Conservation (phyloP, 2,113 vertebrate genomes). For the Phylloscopus trochilus region DNA sequence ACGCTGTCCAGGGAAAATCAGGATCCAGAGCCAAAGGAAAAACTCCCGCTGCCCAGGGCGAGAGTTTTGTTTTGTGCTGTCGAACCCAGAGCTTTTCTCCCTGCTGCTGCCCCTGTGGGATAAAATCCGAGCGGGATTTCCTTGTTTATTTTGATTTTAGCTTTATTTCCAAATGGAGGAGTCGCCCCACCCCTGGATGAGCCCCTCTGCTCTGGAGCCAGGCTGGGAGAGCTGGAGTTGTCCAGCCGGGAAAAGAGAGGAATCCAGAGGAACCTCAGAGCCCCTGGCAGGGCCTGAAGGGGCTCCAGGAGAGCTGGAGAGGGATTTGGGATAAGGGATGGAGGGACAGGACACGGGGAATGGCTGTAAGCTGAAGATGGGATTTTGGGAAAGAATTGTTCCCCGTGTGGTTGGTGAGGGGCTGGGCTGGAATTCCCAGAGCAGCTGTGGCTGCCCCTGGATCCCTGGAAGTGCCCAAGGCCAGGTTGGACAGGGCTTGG, state of each 20-base stretch:
- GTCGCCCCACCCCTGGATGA: background rate
- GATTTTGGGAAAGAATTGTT: background rate
- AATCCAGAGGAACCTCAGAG: background rate
- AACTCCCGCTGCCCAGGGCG: background rate
- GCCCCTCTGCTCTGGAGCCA: background rate
- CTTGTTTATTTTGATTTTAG: background rate
- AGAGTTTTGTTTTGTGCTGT: background rate
- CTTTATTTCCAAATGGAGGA: background rate
- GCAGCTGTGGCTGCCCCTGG: background rate
- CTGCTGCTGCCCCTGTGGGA: background rate
- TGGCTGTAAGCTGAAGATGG: background rate
- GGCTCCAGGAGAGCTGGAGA: background rate
- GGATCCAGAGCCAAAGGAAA: background rate
- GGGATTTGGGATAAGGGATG: background rate
- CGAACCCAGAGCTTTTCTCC: background rate
- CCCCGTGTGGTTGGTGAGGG: rapidly evolving
- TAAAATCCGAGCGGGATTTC: background rate
- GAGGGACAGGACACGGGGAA: background rate
- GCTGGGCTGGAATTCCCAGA: background rate
- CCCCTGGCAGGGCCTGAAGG: background rate
- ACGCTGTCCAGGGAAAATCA: rapidly evolving
- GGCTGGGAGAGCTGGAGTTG: background rate
- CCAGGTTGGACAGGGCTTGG: rapidly evolving
- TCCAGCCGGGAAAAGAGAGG: background rate
- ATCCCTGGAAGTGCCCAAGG: background rate